Evolutionary conservation across 2,797 vertebrate genomes (phyloP), one percentile per base, ranked within the genome.

Genomic region (Siniperca scherzeri): DNA sequence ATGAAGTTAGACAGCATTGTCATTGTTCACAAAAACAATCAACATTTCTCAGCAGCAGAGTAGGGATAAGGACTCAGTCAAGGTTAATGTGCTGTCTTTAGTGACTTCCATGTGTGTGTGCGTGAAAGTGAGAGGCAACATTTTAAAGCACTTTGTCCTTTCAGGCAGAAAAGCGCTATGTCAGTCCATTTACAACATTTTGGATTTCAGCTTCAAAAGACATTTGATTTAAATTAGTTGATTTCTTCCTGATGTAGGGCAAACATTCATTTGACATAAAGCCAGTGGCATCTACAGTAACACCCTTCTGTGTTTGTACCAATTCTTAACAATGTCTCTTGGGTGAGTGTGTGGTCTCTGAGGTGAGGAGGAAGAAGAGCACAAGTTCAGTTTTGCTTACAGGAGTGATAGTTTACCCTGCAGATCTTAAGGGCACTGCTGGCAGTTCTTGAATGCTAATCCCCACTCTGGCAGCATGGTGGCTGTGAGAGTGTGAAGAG

Each of bases 321-420:
- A 57, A 25, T 52, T 76, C 36, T 22, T 89, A 88, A 88, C 80
- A 70, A 87, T 17, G 61, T 76, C 85, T 87, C 82, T 3, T n/a
- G 73, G 82, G 80, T 30, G 78, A 76, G 33, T 19, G 22, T 75
- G 38, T 61, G 82, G 74, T 52, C 70, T 85, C 57, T 40, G 62
- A 46, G 70, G 67, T n/a, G 36, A 77, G n/a, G 40, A 46, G 25
- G 60, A 80, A 57, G 25, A 70, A 16, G 42, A 73, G 36, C 59
- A 57, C 30, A 22, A 33, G 53, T 74, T 87, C 60, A 9, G 46
- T 74, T 74, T 82, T 75, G 67, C 81, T 70, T 69, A 69, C 25
- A 60, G 70, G 48, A 69, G 65, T 4, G 11, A 69, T 61, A 56
- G 30, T 79, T 82, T 30, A 56, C 38, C 30, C 44, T 50, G 27